Evolutionary conservation across 64 coral and sea anemone species (phyloP).

Genomic region (Montipora capricornis): DNA sequence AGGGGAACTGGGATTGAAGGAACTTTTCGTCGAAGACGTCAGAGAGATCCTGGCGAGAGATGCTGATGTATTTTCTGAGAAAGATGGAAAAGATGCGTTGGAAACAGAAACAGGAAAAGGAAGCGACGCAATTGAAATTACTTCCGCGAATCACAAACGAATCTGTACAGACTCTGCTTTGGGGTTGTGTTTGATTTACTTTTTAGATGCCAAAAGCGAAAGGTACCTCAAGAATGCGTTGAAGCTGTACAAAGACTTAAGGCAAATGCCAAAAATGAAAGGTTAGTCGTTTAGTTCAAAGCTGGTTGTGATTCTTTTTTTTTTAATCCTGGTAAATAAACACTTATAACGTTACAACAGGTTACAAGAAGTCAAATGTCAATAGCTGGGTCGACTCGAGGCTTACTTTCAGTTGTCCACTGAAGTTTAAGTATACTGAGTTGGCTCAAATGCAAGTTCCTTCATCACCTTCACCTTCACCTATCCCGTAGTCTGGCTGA

Average conservation of each 20-base stretch:
- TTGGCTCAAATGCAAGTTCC: no score
- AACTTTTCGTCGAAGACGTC: conserved; percentile 74
- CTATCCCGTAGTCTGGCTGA: no score
- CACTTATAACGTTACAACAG: neutral
- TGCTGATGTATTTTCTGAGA: no score
- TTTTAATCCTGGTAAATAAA: neutral
- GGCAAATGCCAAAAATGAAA: conserved; percentile 40
- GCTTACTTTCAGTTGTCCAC: no score
- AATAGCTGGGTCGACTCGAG: no score
- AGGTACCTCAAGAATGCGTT: conserved; percentile 40
- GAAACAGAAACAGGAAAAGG: neutral
- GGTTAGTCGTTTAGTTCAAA: conserved; percentile 32
- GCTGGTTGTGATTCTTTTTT: neutral
- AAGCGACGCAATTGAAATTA: conserved; percentile 56
- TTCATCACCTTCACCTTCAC: no score
- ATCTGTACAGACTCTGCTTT: conserved; percentile 67
- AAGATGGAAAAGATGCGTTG: neutral
- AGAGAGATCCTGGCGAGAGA: conserved; percentile 33
- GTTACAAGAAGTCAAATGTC: no score
- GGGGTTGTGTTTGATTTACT: conserved; percentile 89
- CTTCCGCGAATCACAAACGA: conserved; percentile 74
- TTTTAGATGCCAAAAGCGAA: conserved; percentile 71
- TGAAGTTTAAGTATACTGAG: no score
- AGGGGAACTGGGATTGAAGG: conserved; percentile 68
- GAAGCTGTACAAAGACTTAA: conserved; percentile 50